These are phyloP conservation scores for Chionomys nivalis DNA, from an alignment of 2,113 vertebrate species.

Conservation along the genomic window DNA sequence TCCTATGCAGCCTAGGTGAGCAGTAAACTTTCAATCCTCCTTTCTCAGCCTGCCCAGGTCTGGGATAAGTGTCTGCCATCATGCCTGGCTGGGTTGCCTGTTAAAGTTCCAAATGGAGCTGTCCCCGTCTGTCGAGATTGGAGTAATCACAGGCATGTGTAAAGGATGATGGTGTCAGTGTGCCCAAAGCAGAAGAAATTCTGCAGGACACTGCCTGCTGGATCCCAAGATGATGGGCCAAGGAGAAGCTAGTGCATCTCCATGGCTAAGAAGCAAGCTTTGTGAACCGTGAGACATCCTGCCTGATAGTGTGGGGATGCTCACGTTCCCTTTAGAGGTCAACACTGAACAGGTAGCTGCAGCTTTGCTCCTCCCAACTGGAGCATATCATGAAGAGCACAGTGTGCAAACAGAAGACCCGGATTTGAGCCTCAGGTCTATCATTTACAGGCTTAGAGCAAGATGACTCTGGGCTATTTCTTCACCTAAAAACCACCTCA, in stretches of 20 bases:
- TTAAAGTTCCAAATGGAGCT: neutral
- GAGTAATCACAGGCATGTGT: neutral
- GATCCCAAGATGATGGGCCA: neutral
- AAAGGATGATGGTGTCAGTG: neutral
- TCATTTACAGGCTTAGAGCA: neutral
- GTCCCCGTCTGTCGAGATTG: neutral
- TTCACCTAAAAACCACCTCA: neutral
- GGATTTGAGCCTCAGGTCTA: neutral
- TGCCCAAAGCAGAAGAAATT: neutral
- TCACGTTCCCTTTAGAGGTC: neutral
- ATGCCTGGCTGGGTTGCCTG: neutral
- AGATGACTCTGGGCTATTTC: neutral
- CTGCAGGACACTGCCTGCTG: neutral
- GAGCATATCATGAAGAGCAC: neutral
- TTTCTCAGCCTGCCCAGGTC: neutral
- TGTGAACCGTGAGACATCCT: neutral
- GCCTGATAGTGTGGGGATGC: neutral
- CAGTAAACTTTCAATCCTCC: neutral
- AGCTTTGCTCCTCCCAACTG: neutral
- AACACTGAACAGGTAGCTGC: neutral
- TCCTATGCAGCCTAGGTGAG: neutral
- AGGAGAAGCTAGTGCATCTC: neutral
- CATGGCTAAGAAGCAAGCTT: neutral
- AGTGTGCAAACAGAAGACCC: neutral
- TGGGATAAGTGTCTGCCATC: neutral